phyloP scores from a whole-genome alignment of 2,888 invertebrate species.

The Sycophila texana region DNA sequence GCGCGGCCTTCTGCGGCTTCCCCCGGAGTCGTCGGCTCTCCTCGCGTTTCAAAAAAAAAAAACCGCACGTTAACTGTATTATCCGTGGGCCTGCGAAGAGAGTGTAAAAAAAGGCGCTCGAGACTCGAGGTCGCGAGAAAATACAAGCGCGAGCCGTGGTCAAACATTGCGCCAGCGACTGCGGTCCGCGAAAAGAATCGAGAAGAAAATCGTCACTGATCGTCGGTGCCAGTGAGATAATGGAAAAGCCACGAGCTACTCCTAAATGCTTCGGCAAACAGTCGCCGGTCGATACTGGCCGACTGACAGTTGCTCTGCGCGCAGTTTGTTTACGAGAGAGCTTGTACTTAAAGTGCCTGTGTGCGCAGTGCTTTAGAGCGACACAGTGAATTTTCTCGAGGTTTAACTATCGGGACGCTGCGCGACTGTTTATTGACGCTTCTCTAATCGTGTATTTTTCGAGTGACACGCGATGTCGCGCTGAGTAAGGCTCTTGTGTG shows the following conservation, averaged over 20 bases:
- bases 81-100: conserved; percentile 1
- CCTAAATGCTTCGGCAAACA: conserved; percentile 26
- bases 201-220: neutral
- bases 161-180: conserved; percentile 21
- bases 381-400: no score
- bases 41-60: conserved; percentile 24
- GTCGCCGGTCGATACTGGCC: neutral
- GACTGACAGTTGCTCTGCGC: no score
- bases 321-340: neutral
- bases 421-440: no score
- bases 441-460: no score
- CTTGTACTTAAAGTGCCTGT: no score
- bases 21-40: no score
- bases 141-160: neutral
- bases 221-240: neutral
- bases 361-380: no score
- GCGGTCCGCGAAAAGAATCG: conserved; percentile 13
- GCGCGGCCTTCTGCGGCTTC: no score
- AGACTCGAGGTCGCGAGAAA: conserved; percentile 1
- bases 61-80: conserved; percentile 15
- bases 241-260: conserved; percentile 23
- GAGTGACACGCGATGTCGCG: no score
- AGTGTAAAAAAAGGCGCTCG: neutral
- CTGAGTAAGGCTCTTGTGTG: no score
- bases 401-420: no score